A percentile compares a stretch with the other conserved stretches of the same genome.
Evolutionary conservation across 92 coral and sea anemone species (phyloP).

Genomic region (Pocillopora grandis): DNA sequence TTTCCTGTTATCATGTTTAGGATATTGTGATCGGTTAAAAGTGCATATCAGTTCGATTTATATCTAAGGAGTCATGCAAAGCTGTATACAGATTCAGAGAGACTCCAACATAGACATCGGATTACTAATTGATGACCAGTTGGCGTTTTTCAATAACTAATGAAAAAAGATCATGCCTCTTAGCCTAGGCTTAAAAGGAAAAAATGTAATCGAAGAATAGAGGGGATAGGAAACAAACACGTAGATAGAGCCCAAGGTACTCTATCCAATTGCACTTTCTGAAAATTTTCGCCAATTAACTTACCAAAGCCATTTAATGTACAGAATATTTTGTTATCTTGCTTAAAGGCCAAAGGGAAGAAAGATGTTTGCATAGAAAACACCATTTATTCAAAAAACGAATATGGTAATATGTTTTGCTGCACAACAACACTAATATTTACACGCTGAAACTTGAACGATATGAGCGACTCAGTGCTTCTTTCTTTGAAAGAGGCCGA

Average conservation of each 20-base stretch:
- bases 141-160: background rate
- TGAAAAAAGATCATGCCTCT: background rate
- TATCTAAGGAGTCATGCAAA: too few species aligned
- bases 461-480: too few species aligned
- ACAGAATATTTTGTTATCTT: background rate
- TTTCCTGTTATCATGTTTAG: too few species aligned
- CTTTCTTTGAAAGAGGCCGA: background rate
- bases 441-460: background rate
- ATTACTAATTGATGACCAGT: too few species aligned
- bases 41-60: too few species aligned
- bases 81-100: too few species aligned
- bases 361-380: background rate
- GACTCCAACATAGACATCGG: too few species aligned
- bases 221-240: background rate
- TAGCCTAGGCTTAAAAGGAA: background rate
- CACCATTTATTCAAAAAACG: background rate
- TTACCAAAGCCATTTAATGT: background rate
- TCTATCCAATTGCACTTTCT: background rate
- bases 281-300: constrained; percentile 7
- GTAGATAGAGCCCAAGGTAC: background rate
- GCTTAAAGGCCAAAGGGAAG: background rate
- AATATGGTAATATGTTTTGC: background rate
- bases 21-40: too few species aligned
- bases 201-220: background rate
- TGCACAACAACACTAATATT: background rate